Evolutionary conservation across 1,140 invertebrate species (phyloP).

Genomic region (Araneus ventricosus): DNA sequence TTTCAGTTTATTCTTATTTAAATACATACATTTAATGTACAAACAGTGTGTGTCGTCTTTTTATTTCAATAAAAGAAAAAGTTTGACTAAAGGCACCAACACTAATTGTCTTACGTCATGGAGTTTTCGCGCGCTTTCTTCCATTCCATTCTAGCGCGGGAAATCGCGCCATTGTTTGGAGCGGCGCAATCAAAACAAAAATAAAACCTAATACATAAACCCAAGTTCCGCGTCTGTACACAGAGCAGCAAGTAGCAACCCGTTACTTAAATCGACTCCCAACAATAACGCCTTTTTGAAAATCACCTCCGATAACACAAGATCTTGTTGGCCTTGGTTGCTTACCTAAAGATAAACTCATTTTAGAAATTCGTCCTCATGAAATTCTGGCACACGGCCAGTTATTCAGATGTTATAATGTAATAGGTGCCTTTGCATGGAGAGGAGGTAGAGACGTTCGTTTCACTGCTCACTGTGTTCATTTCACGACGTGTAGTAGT

Average conservation of each 20-base stretch:
- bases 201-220: neutral
- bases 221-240: constrained; percentile 6
- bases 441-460: neutral
- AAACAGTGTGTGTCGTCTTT: neutral
- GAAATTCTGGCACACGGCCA: constrained; percentile 30
- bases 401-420: constrained; percentile 53
- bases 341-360: constrained; percentile 25
- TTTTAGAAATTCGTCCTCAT: constrained; percentile 43
- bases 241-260: neutral
- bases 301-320: constrained; percentile 7
- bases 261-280: constrained; percentile 28
- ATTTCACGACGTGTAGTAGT: constrained; percentile 31
- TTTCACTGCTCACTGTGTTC: constrained; percentile 1
- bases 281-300: constrained; percentile 26
- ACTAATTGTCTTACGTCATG: neutral
- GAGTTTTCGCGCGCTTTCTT: neutral
- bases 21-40: neutral
- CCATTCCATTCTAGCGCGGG: neutral
- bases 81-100: neutral
- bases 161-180: neutral
- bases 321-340: constrained; percentile 41
- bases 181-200: neutral
- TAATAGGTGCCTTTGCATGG: constrained; percentile 27
- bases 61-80: neutral
- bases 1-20: neutral